Evolutionary conservation across 2,888 invertebrate species (phyloP).

Genomic region (Cynaeus angustus): DNA sequence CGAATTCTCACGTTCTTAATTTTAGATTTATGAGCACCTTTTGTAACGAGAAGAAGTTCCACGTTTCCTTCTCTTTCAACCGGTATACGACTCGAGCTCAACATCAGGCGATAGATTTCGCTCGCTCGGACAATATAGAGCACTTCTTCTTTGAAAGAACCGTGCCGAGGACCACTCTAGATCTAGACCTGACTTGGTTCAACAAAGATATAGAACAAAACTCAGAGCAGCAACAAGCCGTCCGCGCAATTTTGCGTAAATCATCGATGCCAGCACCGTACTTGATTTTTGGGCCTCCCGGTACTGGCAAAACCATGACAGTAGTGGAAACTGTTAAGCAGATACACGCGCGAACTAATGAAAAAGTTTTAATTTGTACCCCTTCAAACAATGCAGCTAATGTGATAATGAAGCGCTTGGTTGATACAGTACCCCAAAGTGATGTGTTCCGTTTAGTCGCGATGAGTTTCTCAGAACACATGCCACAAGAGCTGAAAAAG

Average conservation of each 20-base stretch:
- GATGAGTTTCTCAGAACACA: slow-evolving; percentile 65
- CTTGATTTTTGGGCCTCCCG: slow-evolving; percentile 76
- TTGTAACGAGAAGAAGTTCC: slow-evolving; percentile 56
- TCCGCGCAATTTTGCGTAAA: slow-evolving; percentile 72
- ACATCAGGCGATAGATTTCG: slow-evolving; percentile 63
- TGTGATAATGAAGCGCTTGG: slow-evolving; percentile 74
- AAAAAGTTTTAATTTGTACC: slow-evolving; percentile 76
- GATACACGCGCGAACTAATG: slow-evolving; percentile 59
- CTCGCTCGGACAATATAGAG: slow-evolving; percentile 55
- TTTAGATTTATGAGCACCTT: slow-evolving; percentile 53
- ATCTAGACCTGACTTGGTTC: slow-evolving; percentile 48
- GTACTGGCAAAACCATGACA: slow-evolving; percentile 83
- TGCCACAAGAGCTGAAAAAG: slow-evolving; percentile 65
- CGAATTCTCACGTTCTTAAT: slow-evolving; percentile 1
- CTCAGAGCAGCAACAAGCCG: slow-evolving; percentile 72
- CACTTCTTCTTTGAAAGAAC: slow-evolving; percentile 60
- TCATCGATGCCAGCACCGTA: slow-evolving; percentile 74
- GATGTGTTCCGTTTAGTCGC: slow-evolving; percentile 71
- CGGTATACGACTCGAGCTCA: slow-evolving; percentile 61
- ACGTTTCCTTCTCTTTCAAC: slow-evolving; percentile 64
- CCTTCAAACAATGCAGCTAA: slow-evolving; percentile 83
- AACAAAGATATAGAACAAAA: slow-evolving; percentile 68
- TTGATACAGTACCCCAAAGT: slow-evolving; percentile 61
- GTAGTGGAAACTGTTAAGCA: slow-evolving; percentile 78
- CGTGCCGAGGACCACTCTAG: background rate